A percentile compares a stretch with the other conserved stretches of the same genome.
These are phyloP conservation scores for Corythoichthys intestinalis DNA, from an alignment of 2,113 vertebrate genomes.

Conservation along the genomic window DNA sequence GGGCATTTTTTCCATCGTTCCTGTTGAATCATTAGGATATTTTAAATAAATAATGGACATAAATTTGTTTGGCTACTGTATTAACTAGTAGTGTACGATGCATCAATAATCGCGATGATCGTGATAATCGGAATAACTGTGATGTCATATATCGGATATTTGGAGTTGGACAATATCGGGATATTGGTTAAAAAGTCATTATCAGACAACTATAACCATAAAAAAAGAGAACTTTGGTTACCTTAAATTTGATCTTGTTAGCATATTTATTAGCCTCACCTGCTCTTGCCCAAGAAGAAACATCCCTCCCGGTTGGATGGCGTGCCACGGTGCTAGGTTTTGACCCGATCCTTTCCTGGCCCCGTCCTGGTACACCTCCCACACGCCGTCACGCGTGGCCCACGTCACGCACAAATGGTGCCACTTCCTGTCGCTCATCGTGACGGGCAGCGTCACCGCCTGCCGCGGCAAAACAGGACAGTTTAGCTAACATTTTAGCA, in stretches of 20 bases:
- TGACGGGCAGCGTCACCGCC: conserved; percentile 73
- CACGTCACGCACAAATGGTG: conserved; percentile 81
- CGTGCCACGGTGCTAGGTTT: conserved; percentile 77
- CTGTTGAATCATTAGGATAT: too few species aligned
- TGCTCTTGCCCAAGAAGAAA: conserved; percentile 82
- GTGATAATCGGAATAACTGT: too few species aligned
- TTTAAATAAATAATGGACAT: too few species aligned
- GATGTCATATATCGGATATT: too few species aligned
- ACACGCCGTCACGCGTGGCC: conserved; percentile 75
- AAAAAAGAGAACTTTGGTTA: too few species aligned
- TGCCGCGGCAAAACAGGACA: conserved; percentile 14
- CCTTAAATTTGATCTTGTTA: neutral
- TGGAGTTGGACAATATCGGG: too few species aligned
- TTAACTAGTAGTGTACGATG: too few species aligned
- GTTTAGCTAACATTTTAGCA: neutral
- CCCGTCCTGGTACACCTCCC: conserved; percentile 79
- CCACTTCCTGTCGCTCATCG: conserved; percentile 75
- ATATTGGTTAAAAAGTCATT: too few species aligned
- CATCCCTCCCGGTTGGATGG: conserved; percentile 74
- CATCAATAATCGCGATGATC: too few species aligned
- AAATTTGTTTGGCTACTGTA: too few species aligned
- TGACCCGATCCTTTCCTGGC: conserved; percentile 76
- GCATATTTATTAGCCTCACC: conserved; percentile 55
- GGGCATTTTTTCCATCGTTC: too few species aligned
- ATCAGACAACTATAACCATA: too few species aligned